Conservation (phyloP, 2,888 invertebrate species). For the Acleris emargana region DNA sequence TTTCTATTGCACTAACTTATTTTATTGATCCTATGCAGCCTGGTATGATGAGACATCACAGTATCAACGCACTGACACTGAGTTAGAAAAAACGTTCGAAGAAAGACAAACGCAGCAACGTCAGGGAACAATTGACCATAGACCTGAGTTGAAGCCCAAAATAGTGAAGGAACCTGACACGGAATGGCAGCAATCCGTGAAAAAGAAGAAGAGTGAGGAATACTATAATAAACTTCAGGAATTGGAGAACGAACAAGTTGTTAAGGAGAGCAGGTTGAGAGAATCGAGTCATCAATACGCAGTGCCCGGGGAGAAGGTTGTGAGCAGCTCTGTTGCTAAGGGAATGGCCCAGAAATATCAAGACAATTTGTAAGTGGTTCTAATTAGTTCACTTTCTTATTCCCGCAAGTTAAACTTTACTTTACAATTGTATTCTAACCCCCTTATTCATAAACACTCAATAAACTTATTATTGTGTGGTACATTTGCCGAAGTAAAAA, state of each 20-base stretch:
- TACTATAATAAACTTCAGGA: constrained; percentile 92
- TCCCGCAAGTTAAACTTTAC: no score
- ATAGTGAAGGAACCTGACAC: constrained; percentile 88
- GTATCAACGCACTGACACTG: constrained; percentile 93
- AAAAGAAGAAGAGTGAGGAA: constrained; percentile 91
- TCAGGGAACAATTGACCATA: constrained; percentile 85
- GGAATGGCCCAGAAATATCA: constrained; percentile 95
- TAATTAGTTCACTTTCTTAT: neutral
- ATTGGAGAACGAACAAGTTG: constrained; percentile 92
- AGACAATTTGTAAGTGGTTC: constrained; percentile 90
- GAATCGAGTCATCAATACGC: constrained; percentile 92
- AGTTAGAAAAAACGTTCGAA: constrained; percentile 94
- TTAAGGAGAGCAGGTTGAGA: constrained; percentile 91
- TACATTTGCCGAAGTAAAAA: no score
- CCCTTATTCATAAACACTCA: no score
- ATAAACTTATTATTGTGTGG: no score
- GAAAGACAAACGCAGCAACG: constrained; percentile 90
- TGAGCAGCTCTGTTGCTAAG: constrained; percentile 89
- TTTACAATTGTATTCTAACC: no score
- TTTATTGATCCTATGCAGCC: constrained; percentile 76
- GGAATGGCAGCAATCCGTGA: constrained; percentile 93
- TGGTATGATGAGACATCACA: constrained; percentile 96
- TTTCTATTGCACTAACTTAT: constrained; percentile 41
- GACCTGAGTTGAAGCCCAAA: constrained; percentile 86
- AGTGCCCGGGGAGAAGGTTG: constrained; percentile 92